These are phyloP conservation scores for Antechinus flavipes DNA, from an alignment of 2,113 vertebrate species.

Conservation along the genomic window DNA sequence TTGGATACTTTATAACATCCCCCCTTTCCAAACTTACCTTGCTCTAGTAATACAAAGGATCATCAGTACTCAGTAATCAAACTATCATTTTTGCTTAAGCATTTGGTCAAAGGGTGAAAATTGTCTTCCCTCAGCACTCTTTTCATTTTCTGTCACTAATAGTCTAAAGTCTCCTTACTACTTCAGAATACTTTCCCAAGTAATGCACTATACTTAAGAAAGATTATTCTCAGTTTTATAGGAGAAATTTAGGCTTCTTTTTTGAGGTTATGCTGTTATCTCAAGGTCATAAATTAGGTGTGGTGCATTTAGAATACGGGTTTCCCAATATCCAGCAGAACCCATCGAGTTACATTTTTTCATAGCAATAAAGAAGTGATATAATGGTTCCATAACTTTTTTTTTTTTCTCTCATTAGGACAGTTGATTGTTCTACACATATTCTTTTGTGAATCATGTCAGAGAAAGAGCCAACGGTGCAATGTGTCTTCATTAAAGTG, in stretches of 20 bases:
- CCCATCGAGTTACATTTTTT: not conserved
- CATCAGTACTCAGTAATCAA: no score
- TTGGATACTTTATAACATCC: no score
- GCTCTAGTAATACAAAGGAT: no score
- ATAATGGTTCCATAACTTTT: constrained; percentile 74
- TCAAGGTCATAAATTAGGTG: not conserved
- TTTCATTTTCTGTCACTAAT: no score
- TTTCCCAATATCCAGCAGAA: not conserved
- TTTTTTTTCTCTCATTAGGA: constrained; percentile 72
- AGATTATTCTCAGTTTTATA: not conserved
- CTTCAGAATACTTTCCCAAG: no score
- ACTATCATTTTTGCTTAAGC: no score
- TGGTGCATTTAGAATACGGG: not conserved
- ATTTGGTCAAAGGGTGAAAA: no score
- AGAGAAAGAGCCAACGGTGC: constrained; percentile 68
- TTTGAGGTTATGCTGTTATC: not conserved
- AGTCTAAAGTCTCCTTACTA: no score
- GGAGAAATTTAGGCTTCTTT: not conserved
- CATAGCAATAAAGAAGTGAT: constrained; percentile 71
- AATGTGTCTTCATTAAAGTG: constrained; percentile 79
- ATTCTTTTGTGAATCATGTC: constrained; percentile 62
- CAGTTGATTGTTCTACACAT: constrained; percentile 65
- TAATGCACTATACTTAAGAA: no score
- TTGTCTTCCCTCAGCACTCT: no score
- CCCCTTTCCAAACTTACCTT: no score